Base-by-base conservation (phyloP, 2,113 vertebrate species). In the Pleuronectes platessa region DNA sequence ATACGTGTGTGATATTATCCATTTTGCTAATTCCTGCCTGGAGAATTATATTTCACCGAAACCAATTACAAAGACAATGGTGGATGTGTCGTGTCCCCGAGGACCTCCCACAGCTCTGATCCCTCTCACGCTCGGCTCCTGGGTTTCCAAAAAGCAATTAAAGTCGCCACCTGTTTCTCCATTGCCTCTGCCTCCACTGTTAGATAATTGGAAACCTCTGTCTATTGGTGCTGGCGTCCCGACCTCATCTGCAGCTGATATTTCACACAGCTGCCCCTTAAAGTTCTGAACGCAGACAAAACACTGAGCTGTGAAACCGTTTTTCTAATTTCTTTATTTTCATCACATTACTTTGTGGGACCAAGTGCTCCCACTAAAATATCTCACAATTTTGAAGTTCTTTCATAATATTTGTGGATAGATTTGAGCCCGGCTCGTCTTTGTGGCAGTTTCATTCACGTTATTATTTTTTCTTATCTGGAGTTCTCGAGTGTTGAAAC, bases 141-240 rank as follows among this genome's bases (percentile, higher is more conserved):
- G 87, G 87, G 90, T 87, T 88, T 88, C 76, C 90, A 81, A 82
- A 92, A 92, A 92, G 90, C 90, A 94, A 94, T 94, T 93, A 94
- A 92, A 94, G 81, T 86, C 51, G 24, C 90, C 93, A 93, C 93
- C 90, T 93, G 91, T 94, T 92, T 85, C 85, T 84, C 68, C 62
- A 47, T 60, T 78, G 74, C 82, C 70, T 68, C 81, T 90, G 86
- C 82, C 74, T 88, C 84, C 66, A 55, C 85, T 88, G 87, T 71
- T 76, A 71, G 85, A 83, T 92, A 92, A 93, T 90, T 92, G 91
- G 89, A 89, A 89, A 90, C 88, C 91, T 88, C 86, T 91, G 84
- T 91, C 83, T 87, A 77, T 86, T 78, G 80, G 90, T 86, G 74
- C 73, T 69, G 64, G 54, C 67, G 75, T 79, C 5, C 87, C 51